Conservation (phyloP, 2,888 invertebrate genomes). For the Eutolmus rufibarbis region DNA sequence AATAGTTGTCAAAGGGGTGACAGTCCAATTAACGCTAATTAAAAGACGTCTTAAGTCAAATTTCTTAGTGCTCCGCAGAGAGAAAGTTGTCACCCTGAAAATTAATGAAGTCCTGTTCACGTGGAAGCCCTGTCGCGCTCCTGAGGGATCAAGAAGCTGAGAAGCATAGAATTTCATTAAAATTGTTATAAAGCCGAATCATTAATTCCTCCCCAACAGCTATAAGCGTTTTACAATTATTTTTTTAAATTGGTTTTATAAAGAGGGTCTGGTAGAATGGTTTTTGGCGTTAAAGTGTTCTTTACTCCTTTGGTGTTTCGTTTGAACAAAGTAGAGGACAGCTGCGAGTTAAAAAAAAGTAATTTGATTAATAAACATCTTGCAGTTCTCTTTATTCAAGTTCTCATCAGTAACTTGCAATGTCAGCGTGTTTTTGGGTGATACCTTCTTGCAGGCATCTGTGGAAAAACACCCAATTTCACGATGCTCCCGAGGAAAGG, state of each 20-base stretch:
- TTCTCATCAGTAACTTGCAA: neutral
- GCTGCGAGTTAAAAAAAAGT: neutral
- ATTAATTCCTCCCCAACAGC: neutral
- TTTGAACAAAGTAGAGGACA: neutral
- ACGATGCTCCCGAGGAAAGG: neutral
- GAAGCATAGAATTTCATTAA: conserved; percentile 17
- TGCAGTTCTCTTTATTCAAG: neutral
- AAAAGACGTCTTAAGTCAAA: conserved; percentile 47
- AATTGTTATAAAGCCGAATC: neutral
- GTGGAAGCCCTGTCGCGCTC: neutral
- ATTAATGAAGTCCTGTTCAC: conserved; percentile 43
- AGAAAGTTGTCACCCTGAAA: conserved; percentile 45
- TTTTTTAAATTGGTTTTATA: neutral
- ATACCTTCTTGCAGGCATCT: neutral
- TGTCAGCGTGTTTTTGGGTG: conserved; percentile 23
- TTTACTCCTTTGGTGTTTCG: neutral
- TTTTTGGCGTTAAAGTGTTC: neutral
- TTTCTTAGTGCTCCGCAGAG: conserved; percentile 40
- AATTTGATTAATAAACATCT: conserved; percentile 4
- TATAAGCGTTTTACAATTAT: neutral
- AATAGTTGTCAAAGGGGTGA: conserved; percentile 42
- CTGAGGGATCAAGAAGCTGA: neutral
- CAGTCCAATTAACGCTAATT: conserved; percentile 48
- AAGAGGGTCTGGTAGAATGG: neutral
- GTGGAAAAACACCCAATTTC: conserved; percentile 6